Base-by-base conservation (phyloP, 2,113 vertebrate genomes). In the Acrocephalus kingi region DNA sequence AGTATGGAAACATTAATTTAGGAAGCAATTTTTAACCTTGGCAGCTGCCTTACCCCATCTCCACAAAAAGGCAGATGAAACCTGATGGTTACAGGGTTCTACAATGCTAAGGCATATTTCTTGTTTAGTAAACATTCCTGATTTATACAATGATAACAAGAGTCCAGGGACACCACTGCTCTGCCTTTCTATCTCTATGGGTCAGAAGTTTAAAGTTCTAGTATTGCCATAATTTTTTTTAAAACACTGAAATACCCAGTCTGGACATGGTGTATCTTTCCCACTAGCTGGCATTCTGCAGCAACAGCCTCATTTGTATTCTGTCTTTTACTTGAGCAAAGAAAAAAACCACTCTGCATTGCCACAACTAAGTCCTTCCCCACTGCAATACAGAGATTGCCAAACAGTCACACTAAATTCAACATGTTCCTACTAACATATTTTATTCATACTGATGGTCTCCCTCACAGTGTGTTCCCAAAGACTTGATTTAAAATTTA, bases 401-500 rank as follows among this genome's bases (percentile, higher is more conserved):
- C 72, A 51, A 85, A 87, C 37, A 59, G 84, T 93, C 62, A 43
- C 45, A 59, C 43, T 63, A 55, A 93, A 69, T 89, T 75, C 91
- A 66, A 13, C 69, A 30, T 25, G 67, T 46, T 82, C 76, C 52
- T 73, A 72, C 61, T 56, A 62, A 87, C 58, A 62, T 78, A 61
- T 84, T 96, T 93, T 92, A 91, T 82, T 97, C 95, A 89, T 92
- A 55, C 43, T 43, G 84, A 92, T 68, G 19, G 28, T 66, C 91
- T 90, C 68, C 82, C 83, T 94, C 75, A 30, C 77, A 71, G 33
- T 49, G 28, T 41, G 84, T 48, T 92, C 74, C 54, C 90, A 52
- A 78, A 88, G 90, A 66, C n/a, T 61, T 85, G 83, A 89, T 94
- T 88, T 93, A 92, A 93, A 76, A 80, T 92, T 77, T 92, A 93